Evolutionary conservation across 2,797 vertebrate species (phyloP), one percentile per base, ranked within the genome.

Genomic region (Taeniopygia guttata): DNA sequence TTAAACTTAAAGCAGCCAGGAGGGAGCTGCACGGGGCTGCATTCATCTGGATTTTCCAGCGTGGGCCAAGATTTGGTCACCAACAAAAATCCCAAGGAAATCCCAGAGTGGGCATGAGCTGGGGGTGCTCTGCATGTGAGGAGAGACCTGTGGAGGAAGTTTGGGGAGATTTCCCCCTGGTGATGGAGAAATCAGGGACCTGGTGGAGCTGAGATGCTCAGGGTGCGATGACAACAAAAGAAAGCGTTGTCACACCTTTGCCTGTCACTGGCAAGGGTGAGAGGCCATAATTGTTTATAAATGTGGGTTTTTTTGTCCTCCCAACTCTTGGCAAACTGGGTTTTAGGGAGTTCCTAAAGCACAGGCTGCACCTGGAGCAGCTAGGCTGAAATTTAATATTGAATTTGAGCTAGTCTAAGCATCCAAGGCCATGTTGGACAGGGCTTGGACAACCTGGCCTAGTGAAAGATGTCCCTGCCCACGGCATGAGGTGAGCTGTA

Each of bases 1-100:
- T 94, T 93, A 43, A 94, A 93, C 62, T 95, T 88, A 8, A 82
- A 94, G 94, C 76, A 17, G 91, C 74, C 18, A 90, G 89, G 26
- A 46, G 51, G 96, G 97, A 96, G 96, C 84, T 96, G 83, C 81
- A 14, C 0, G 11, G 73, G 82, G 78, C 75, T 72, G 86, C 22
- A 0, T n/a, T 74, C 70, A 16, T 40, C 51, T 58, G 27, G 23
- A n/a, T 43, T 38, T 40, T 20, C 76, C 36, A 18, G 32, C 18
- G 0, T 1, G 7, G 22, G 48, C 73, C 16, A 27, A 42, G 34
- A 3, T 25, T 58, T 29, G 62, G 78, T 13, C 59, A 49, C 10
- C 49, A 19, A 1, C 11, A 20, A 48, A 38, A 79, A 40, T 23
- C 79, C 54, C 54, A 3, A 27, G 58, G 82, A n/a, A 46, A 21